Evolutionary conservation across 2,888 invertebrate genomes (phyloP).

Genomic region (Phortica magna): DNA sequence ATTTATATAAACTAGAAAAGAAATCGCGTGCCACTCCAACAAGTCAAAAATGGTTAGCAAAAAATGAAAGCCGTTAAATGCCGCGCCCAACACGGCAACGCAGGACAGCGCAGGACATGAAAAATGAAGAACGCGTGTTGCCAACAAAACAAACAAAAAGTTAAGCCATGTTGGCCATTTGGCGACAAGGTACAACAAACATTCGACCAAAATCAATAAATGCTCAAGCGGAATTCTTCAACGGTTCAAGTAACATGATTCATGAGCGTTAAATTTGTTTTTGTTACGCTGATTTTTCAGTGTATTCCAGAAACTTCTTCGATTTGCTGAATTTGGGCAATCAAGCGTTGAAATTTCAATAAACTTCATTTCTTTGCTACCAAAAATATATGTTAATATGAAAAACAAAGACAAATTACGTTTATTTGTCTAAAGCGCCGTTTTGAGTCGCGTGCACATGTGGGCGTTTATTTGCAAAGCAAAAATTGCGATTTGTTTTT

Average conservation of each 20-base stretch:
- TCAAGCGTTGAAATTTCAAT: constrained; percentile 40
- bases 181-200: constrained; percentile 36
- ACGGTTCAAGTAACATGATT: neutral
- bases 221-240: constrained; percentile 43
- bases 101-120: constrained; percentile 38
- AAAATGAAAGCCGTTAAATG: neutral
- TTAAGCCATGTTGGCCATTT: neutral
- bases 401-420: too few relatives aligned
- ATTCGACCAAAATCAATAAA: constrained; percentile 68
- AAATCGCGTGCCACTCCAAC: neutral
- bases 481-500: neutral
- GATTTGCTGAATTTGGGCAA: neutral
- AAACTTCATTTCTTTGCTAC: constrained; percentile 17
- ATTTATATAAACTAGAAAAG: neutral
- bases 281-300: neutral
- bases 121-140: constrained; percentile 59
- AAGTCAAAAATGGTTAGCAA: neutral
- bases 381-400: too few relatives aligned
- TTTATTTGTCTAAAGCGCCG: neutral
- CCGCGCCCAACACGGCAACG: constrained; percentile 17
- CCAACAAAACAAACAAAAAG: constrained; percentile 44
- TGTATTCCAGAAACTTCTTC: constrained; percentile 1
- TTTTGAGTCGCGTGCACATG: neutral
- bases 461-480: neutral
- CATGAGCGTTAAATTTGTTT: neutral